These are phyloP conservation scores for Syngnathus rostellatus DNA, from an alignment of 2,797 vertebrate genomes.

Conservation along the genomic window DNA sequence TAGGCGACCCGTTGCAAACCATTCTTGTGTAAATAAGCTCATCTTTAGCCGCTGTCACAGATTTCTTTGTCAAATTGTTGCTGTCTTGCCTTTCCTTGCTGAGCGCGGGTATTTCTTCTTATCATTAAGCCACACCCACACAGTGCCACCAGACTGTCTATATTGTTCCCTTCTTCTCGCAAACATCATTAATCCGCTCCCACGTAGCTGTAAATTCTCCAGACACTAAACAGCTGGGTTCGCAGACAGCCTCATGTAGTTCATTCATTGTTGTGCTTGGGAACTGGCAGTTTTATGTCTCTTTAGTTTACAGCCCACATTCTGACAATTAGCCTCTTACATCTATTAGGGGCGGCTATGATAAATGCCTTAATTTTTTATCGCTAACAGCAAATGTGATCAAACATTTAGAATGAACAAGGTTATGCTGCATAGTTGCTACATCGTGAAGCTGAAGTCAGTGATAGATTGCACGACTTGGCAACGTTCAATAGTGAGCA, in stretches of 20 bases:
- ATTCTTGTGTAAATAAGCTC: background rate
- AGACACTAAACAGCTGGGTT: constrained; percentile 1
- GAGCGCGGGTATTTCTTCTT: background rate
- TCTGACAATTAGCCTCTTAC: background rate
- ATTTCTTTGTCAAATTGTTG: background rate
- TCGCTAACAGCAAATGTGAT: background rate
- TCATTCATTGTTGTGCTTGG: constrained; percentile 5
- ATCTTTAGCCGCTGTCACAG: background rate
- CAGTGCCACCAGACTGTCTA: constrained; percentile 3
- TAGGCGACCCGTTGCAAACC: background rate
- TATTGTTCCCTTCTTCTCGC: constrained; percentile 3
- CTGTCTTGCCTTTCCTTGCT: background rate
- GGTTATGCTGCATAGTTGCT: background rate
- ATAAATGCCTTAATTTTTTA: background rate
- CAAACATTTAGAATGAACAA: background rate
- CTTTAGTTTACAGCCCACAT: background rate
- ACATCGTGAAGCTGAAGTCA: background rate
- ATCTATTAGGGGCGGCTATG: background rate
- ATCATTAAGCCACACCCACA: constrained; percentile 4
- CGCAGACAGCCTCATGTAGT: constrained; percentile 3
- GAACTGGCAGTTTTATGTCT: constrained; percentile 1
- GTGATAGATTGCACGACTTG: background rate
- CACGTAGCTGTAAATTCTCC: constrained; percentile 7
- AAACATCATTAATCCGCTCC: constrained; percentile 9
- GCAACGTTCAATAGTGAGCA: background rate